Percentiles rank a stretch among this genome's conserved stretches.
phyloP scores from a whole-genome alignment of 2,113 vertebrate species.

The Tapirus terrestris region DNA sequence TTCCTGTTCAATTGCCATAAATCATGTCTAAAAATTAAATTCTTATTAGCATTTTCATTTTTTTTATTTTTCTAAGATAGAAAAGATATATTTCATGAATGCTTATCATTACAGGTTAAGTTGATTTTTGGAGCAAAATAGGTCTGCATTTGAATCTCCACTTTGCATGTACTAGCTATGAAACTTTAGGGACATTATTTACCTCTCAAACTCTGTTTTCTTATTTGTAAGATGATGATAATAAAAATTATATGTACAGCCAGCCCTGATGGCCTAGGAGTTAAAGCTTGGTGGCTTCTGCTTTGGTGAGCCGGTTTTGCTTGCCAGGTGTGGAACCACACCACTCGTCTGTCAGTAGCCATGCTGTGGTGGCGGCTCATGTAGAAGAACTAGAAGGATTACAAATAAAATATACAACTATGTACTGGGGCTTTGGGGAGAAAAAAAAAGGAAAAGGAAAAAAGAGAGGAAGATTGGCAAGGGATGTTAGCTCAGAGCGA shows the following conservation, averaged over 20 bases:
- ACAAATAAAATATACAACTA: no score
- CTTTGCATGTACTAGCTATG: not conserved
- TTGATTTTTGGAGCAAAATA: not conserved
- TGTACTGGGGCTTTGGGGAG: no score
- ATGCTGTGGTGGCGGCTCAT: no score
- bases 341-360: no score
- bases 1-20: not conserved
- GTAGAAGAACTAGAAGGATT: no score
- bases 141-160: not conserved
- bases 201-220: not conserved
- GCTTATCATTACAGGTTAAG: not conserved
- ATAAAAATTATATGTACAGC: not conserved
- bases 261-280: no score
- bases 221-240: not conserved
- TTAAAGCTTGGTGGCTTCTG: no score
- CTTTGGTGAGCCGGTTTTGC: no score
- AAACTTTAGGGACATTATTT: not conserved
- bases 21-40: not conserved
- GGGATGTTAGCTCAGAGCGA: no score
- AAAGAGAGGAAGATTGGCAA: no score
- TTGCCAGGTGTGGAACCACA: no score
- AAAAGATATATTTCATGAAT: not conserved
- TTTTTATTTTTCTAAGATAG: not conserved
- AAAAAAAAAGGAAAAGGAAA: no score
- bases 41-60: not conserved